Evolutionary conservation across 2,888 invertebrate genomes (phyloP).

Genomic region (Leptopilina myrica): DNA sequence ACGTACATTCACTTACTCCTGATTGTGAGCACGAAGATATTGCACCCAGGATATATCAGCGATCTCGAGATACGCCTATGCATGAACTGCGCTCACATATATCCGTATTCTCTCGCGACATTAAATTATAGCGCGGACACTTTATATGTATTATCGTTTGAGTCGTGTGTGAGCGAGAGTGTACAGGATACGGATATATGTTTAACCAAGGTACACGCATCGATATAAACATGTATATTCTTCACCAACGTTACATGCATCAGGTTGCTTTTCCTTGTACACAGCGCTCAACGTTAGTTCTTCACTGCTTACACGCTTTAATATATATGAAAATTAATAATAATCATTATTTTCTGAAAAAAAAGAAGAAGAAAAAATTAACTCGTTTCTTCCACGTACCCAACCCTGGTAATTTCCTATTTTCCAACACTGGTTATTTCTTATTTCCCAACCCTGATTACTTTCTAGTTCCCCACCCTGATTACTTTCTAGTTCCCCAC

Average conservation of each 20-base stretch:
- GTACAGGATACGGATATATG: slow-evolving; percentile 32
- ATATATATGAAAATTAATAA: no score
- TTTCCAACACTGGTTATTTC: no score
- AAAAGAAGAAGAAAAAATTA: no score
- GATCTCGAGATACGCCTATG: slow-evolving; percentile 36
- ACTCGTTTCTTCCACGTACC: neutral
- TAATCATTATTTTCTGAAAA: no score
- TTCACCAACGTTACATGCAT: neutral
- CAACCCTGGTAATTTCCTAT: no score
- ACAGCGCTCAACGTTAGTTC: neutral
- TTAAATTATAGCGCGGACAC: slow-evolving; percentile 34
- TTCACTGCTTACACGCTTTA: neutral
- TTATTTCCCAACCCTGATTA: no score
- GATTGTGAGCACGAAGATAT: slow-evolving; percentile 18
- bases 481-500: no score
- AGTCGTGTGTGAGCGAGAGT: slow-evolving; percentile 20
- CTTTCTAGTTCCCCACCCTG: no score
- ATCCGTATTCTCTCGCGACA: slow-evolving; percentile 36
- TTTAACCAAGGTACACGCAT: slow-evolving; percentile 25
- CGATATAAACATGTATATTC: slow-evolving; percentile 19
- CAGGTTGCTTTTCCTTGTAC: slow-evolving; percentile 10
- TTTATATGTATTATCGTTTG: slow-evolving; percentile 6
- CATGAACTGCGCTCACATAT: slow-evolving; percentile 28
- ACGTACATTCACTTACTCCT: slow-evolving; percentile 9
- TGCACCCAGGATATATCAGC: slow-evolving; percentile 34